Base-by-base conservation (phyloP, 1,140 invertebrate species). In the Aphelenchoides besseyi region DNA sequence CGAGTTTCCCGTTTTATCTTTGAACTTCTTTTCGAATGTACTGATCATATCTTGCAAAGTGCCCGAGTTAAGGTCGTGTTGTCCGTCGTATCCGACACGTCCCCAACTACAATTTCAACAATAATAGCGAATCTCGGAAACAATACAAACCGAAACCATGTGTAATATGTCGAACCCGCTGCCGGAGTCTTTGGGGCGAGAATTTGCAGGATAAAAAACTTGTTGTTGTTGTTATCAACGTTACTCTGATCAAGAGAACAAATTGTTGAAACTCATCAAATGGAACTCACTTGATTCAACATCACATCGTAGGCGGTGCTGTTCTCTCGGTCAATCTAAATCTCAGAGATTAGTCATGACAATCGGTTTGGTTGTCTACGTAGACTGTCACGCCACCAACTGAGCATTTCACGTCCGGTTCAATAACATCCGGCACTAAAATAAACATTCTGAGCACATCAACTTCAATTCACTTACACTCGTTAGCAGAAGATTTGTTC, bases 151-250 rank as follows among this genome's bases (percentile, higher is more conserved):
- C 41, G 41, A 23, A 48, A 48, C 41, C 41, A 48, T 23, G 41
- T 23, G 23, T n/a, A n/a, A n/a, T n/a, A n/a, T n/a, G n/a, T n/a
- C n/a, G n/a, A n/a, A n/a, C n/a, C n/a, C n/a, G n/a, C n/a, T n/a
- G n/a, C n/a, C n/a, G n/a, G n/a, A 23, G 3, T 55, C 3, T 55
- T 26, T 5, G 8, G 8, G 9, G 37, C 5, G 3, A 63, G 28
- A 3, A 63, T 5, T 63, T 63, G 61, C 8, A 63, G 5, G 9
- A 63, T 5, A 29, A 41, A 63, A 26, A 41, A 63, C 61, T 63
- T 63, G 61, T 63, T 63, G 61, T 63, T 63, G 61, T 63, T 63
- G 9, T 63, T 30, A 5, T 23, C 61, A 23, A 30, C 18, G 61
- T 33, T 41, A 33, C 9, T 41, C 30, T 63, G 37, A 5, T 8